Evolutionary conservation across 2,113 vertebrate genomes (phyloP).

Genomic region (Siphamia tubifer): DNA sequence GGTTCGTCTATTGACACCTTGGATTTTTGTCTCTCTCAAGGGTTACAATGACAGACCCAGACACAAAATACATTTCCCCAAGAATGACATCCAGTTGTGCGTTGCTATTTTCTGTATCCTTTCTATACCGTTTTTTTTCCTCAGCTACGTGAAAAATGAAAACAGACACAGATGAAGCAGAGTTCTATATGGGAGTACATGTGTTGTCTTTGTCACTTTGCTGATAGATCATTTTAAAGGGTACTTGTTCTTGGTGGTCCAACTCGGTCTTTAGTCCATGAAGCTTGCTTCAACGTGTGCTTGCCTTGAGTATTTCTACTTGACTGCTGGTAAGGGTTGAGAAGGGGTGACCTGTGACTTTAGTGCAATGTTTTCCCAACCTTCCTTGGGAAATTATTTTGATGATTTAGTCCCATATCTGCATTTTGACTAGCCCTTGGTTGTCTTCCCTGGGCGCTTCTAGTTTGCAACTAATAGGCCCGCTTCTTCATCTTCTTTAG

Average conservation of each 20-base stretch:
- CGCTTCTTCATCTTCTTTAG: constrained; percentile 6
- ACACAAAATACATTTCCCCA: constrained; percentile 37
- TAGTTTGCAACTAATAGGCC: constrained; percentile 42
- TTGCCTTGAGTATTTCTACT: constrained; percentile 62
- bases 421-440: constrained; percentile 67
- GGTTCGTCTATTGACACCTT: constrained; percentile 30
- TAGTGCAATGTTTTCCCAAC: constrained; percentile 72
- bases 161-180: constrained; percentile 42
- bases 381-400: constrained; percentile 35
- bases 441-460: constrained; percentile 49
- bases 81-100: constrained; percentile 54
- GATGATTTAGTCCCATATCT: constrained; percentile 41
- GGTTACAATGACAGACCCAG: constrained; percentile 66
- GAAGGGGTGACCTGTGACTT: constrained; percentile 54
- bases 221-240: constrained; percentile 68
- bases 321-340: constrained; percentile 64
- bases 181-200: constrained; percentile 24
- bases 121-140: background rate
- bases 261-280: constrained; percentile 48
- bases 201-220: constrained; percentile 39
- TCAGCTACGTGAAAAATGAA: constrained; percentile 3
- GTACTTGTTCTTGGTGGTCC: constrained; percentile 65
- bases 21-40: constrained; percentile 70
- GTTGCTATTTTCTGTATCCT: constrained; percentile 33
- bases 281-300: constrained; percentile 60